Conservation (phyloP, 2,797 vertebrate genomes). For the Podarcis lilfordi region DNA sequence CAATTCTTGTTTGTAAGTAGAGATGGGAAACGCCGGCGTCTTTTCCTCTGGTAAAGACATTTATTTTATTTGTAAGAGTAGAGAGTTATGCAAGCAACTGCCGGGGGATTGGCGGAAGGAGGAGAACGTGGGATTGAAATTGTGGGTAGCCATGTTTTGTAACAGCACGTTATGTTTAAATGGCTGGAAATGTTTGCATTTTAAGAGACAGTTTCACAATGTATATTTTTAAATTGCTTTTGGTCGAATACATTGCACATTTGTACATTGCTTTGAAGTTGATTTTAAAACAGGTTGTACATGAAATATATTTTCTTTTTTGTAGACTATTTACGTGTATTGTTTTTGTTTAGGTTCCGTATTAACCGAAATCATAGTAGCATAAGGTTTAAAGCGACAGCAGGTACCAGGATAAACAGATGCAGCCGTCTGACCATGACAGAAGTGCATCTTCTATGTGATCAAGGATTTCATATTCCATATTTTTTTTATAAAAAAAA, state of each 20-base stretch:
- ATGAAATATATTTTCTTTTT: conserved; percentile 50
- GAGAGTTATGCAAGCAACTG: conserved; percentile 22
- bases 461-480: conserved; percentile 7
- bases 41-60: conserved; percentile 23
- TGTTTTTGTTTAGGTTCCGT: conserved; percentile 17
- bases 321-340: conserved; percentile 44
- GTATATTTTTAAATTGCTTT: conserved; percentile 53
- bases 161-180: conserved; percentile 47
- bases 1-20: not conserved
- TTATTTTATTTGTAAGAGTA: not conserved
- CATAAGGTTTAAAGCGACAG: conserved; percentile 64
- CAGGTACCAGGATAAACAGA: conserved; percentile 55
- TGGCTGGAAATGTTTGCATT: conserved; percentile 56
- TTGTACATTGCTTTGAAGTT: conserved; percentile 54
- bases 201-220: conserved; percentile 54
- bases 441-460: conserved; percentile 44
- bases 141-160: conserved; percentile 43
- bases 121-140: conserved; percentile 14
- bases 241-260: conserved; percentile 54
- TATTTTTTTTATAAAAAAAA: not conserved
- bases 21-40: not conserved
- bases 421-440: conserved; percentile 45
- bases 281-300: conserved; percentile 45
- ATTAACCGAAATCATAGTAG: conserved; percentile 47
- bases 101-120: not conserved